phyloP scores from a whole-genome alignment of 2,888 invertebrate genomes.

The Diloba caeruleocephala region DNA sequence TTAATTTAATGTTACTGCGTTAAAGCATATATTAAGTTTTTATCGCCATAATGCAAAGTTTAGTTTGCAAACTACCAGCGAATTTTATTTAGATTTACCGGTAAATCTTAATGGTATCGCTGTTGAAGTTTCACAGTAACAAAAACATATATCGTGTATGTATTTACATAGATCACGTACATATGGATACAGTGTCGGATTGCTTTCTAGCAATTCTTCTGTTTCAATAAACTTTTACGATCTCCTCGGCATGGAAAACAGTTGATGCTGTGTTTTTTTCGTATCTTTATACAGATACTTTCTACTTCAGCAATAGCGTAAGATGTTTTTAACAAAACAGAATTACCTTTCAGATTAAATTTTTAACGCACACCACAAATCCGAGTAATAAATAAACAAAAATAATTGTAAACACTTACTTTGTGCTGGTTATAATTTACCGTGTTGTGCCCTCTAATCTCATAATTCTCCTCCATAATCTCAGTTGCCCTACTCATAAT shows the following conservation, averaged over 20 bases:
- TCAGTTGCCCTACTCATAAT: constrained; percentile 75
- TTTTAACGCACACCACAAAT: constrained; percentile 24
- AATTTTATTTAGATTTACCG: no score
- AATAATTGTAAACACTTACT: constrained; percentile 44
- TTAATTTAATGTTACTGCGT: no score
- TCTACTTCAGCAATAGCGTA: constrained; percentile 13
- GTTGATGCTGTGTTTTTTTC: constrained; percentile 8
- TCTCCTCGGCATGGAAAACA: constrained; percentile 24
- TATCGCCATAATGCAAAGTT: no score
- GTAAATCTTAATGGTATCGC: no score
- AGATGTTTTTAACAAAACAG: background rate
- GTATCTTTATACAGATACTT: constrained; percentile 11
- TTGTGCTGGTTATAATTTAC: constrained; percentile 54
- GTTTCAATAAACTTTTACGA: constrained; percentile 46
- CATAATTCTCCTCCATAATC: constrained; percentile 72
- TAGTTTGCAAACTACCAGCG: no score
- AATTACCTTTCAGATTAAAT: background rate
- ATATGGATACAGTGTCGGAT: constrained; percentile 20
- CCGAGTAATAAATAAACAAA: constrained; percentile 44
- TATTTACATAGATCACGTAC: constrained; percentile 3
- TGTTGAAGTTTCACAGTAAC: background rate
- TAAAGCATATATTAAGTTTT: no score
- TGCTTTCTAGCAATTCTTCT: constrained; percentile 29
- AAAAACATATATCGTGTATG: background rate
- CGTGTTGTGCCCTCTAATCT: constrained; percentile 63